Evolutionary conservation across 2,797 vertebrate species (phyloP), one percentile per base, ranked within the genome.

Genomic region (Coreius guichenoti): DNA sequence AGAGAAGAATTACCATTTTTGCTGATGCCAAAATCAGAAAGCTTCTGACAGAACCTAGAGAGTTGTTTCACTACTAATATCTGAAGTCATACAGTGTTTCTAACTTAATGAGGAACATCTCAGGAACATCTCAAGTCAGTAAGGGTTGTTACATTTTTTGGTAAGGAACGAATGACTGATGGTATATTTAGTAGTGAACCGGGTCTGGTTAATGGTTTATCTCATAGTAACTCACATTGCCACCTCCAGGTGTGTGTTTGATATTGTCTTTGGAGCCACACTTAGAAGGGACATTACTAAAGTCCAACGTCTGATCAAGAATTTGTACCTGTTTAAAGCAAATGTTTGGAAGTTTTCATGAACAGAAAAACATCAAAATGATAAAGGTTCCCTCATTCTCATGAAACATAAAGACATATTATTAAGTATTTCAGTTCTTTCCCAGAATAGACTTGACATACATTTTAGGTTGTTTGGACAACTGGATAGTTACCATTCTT

Each of bases 191-290:
- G 13, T 47, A 14, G 73, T 49, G 29, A 23, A 93, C 91, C 90
- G 91, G 90, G 90, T 87, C 87, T 84, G 8, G 17, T 61, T 72
- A 7, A 31, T 43, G 26, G 78, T 90, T 91, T 85, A 90, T 91
- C 92, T 91, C 90, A 81, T 81, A 78, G 89, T 91, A 88, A 97
- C 96, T 97, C 96, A 98, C 97, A 95, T 96, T 96, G 93, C 97
- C 97, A 91, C 97, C 97, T 73, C 97, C 97, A 0, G 98, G 96
- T 77, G 93, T 92, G 93, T 99, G 97, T 94, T 96, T 98, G 85
- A 98, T 86, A 96, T 98, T 98, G 94, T 96, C 97, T 95, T 98
- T 98, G 91, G 98, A 99, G 81, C 97, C 98, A 92, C 97, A 98
- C 92, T 83, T 97, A 92, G 97, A 86, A 89, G 98, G 96, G 92